These are phyloP conservation scores for Malurus elegans DNA, from an alignment of 2,113 vertebrate genomes.

Conservation along the genomic window DNA sequence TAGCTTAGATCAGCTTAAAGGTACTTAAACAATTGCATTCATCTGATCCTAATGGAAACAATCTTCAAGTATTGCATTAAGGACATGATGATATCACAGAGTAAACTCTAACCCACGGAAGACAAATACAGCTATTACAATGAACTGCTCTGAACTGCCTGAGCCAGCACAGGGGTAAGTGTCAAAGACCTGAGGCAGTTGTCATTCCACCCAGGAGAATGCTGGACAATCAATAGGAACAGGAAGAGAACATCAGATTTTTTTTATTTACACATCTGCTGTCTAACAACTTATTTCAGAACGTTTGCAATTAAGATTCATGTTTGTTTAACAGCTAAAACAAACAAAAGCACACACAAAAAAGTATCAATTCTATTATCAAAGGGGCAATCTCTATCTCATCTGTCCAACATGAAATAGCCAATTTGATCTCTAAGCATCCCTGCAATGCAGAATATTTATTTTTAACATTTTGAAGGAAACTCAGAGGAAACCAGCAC, in stretches of 20 bases:
- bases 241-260: not conserved
- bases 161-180: slow-evolving; percentile 1
- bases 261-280: not conserved
- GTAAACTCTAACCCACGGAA: not conserved
- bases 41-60: slow-evolving; percentile 17
- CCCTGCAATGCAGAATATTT: not conserved
- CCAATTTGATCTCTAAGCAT: not conserved
- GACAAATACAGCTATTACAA: slow-evolving; percentile 52
- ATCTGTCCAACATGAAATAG: not conserved
- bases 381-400: not conserved
- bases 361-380: not conserved
- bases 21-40: not conserved
- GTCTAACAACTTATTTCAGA: slow-evolving; percentile 26
- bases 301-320: not conserved
- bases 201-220: slow-evolving; percentile 17
- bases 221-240: not conserved
- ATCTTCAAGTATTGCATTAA: not conserved
- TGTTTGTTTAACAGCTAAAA: not conserved
- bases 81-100: not conserved
- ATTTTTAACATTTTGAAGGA: not conserved
- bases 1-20: not conserved
- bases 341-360: not conserved
- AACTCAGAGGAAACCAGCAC: not conserved
- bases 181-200: slow-evolving; percentile 4
- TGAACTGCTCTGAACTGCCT: slow-evolving; percentile 45